phyloP scores from a whole-genome alignment of 2,797 vertebrate genomes.

The Nyctibius grandis region DNA sequence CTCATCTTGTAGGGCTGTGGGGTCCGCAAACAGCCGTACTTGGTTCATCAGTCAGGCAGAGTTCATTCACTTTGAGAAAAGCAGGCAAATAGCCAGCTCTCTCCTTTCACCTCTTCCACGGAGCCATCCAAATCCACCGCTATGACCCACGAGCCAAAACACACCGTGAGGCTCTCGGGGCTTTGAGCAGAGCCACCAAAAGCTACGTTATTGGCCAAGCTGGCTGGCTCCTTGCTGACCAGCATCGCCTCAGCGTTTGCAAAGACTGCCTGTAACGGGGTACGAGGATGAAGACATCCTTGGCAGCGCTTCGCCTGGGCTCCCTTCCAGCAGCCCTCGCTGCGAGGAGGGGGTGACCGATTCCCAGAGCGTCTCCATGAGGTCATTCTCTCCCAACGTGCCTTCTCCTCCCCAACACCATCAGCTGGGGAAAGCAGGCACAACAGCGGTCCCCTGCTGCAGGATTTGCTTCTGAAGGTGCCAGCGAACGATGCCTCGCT shows the following conservation, averaged over 20 bases:
- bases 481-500: neutral
- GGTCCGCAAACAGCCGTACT: neutral
- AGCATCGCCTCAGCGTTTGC: neutral
- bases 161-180: fast-evolving
- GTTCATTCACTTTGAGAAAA: neutral
- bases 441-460: neutral
- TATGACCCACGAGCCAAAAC: neutral
- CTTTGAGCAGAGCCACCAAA: neutral
- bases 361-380: neutral
- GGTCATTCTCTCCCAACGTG: neutral
- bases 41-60: neutral
- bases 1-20: neutral
- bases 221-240: neutral
- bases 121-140: neutral
- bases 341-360: neutral
- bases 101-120: neutral
- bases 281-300: slow-evolving; percentile 41
- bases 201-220: neutral
- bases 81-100: neutral
- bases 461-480: neutral
- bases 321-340: neutral
- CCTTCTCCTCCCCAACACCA: neutral
- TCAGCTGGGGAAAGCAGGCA: neutral
- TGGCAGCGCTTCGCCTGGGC: slow-evolving; percentile 14
- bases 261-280: slow-evolving; percentile 1